Conservation (phyloP, 2,888 invertebrate genomes). For the Polietes domitor region DNA sequence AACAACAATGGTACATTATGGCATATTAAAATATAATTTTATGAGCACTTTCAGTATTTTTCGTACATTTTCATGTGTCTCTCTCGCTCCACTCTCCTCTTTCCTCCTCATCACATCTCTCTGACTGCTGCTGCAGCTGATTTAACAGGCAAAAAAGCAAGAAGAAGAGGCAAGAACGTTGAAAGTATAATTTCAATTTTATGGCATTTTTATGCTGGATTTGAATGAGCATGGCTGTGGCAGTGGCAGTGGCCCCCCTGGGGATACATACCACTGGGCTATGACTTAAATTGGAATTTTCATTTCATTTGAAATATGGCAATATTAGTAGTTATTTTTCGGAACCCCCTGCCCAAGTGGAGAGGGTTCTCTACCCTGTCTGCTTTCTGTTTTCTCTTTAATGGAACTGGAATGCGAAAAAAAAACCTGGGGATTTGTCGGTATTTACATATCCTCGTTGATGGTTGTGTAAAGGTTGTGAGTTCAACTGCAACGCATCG, state of each 20-base stretch:
- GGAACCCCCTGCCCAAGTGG: too few species aligned
- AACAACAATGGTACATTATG: conserved; percentile 55
- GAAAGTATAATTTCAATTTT: conserved; percentile 27
- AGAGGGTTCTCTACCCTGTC: background rate
- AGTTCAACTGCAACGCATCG: background rate
- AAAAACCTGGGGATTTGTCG: background rate
- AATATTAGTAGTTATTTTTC: background rate
- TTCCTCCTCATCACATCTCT: background rate
- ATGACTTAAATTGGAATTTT: conserved; percentile 30
- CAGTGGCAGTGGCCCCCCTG: background rate
- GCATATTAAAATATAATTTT: conserved; percentile 63
- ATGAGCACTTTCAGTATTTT: conserved; percentile 46
- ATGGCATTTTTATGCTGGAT: conserved; percentile 22
- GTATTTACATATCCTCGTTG: background rate
- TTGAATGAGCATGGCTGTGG: background rate
- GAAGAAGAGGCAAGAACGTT: background rate
- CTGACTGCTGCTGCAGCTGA: background rate
- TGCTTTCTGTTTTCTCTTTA: background rate
- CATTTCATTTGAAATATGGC: conserved; percentile 26
- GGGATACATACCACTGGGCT: background rate
- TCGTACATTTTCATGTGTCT: background rate
- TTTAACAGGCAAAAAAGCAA: background rate
- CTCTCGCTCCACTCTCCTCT: too few species aligned
- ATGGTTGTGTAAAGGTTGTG: background rate
- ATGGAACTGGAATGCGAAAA: background rate